Percentiles rank a stretch among this genome's conserved stretches.
These are phyloP conservation scores for Priocnemis perturbator DNA, from an alignment of 2,888 invertebrate species.

Conservation along the genomic window DNA sequence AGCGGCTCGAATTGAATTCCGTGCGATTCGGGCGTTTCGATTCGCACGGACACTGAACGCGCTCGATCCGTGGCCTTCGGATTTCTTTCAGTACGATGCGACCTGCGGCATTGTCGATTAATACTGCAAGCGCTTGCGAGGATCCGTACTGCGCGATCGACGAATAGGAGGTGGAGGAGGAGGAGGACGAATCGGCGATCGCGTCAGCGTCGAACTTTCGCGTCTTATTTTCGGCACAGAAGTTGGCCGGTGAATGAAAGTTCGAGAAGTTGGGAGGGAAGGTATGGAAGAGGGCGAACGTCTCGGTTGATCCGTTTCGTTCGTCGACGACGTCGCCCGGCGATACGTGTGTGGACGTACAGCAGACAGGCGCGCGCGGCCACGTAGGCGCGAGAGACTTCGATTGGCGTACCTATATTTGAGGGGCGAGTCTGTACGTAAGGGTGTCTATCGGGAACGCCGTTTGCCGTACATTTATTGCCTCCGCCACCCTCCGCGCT, in stretches of 20 bases:
- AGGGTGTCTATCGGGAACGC: constrained; percentile 71
- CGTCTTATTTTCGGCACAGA: not conserved
- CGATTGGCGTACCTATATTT: constrained; percentile 57
- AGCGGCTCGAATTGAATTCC: constrained; percentile 62
- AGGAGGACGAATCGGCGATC: too few species aligned
- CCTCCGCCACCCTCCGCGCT: constrained; percentile 64
- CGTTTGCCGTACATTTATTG: constrained; percentile 75
- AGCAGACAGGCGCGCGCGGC: not conserved
- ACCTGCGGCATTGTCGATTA: not conserved
- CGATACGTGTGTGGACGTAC: not conserved
- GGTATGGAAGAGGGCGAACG: not conserved
- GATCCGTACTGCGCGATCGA: not conserved
- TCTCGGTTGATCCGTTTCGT: constrained; percentile 1
- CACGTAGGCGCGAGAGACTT: constrained; percentile 40
- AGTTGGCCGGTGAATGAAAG: not conserved
- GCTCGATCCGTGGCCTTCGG: not conserved
- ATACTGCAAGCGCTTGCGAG: not conserved
- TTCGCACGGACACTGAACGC: constrained; percentile 56
- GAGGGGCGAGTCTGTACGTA: constrained; percentile 54
- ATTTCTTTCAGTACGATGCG: not conserved
- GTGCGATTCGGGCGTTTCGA: constrained; percentile 62
- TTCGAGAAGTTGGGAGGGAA: not conserved
- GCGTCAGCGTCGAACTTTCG: too few species aligned
- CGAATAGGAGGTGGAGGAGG: not conserved
- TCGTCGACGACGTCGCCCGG: not conserved